A percentile compares a stretch with the other conserved stretches of the same genome.
phyloP scores from a whole-genome alignment of 2,888 invertebrate genomes.

The Drosophila putrida region DNA sequence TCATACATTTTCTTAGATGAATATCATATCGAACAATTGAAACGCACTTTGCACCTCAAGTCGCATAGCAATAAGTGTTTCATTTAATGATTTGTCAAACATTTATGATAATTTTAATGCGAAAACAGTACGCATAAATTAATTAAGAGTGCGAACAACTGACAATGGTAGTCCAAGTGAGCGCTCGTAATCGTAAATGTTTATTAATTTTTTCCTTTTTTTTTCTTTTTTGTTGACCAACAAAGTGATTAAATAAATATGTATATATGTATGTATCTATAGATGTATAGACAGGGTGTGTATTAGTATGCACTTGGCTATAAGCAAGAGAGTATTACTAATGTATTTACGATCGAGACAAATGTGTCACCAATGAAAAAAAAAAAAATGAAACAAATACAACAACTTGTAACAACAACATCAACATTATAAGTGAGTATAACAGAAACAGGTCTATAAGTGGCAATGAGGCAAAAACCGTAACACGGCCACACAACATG shows the following conservation, averaged over 20 bases:
- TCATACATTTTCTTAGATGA: not conserved
- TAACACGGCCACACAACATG: constrained; percentile 79
- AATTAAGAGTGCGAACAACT: constrained; percentile 55
- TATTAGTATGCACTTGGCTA: constrained; percentile 24
- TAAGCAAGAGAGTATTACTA: constrained; percentile 51
- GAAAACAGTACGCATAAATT: constrained; percentile 69
- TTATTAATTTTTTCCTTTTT: constrained; percentile 57
- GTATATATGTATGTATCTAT: constrained; percentile 13
- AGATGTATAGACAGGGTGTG: not conserved
- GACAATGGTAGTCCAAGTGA: constrained; percentile 38
- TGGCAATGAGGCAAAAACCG: constrained; percentile 75
- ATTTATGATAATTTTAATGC: constrained; percentile 70
- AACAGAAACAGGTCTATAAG: constrained; percentile 56
- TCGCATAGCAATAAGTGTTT: constrained; percentile 22
- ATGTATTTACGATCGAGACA: constrained; percentile 76
- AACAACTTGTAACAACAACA: constrained; percentile 18
- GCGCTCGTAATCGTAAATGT: constrained; percentile 70
- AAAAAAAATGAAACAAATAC: constrained; percentile 40
- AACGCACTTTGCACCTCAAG: constrained; percentile 29
- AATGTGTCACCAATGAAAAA: constrained; percentile 74
- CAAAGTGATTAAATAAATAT: constrained; percentile 55
- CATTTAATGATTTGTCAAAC: constrained; percentile 48
- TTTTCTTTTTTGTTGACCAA: constrained; percentile 5
- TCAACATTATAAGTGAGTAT: constrained; percentile 11
- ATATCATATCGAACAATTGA: not conserved